These are phyloP conservation scores for Sinodicranocentrus sp. DNA, from an alignment of 2,888 invertebrate species.

Conservation along the genomic window DNA sequence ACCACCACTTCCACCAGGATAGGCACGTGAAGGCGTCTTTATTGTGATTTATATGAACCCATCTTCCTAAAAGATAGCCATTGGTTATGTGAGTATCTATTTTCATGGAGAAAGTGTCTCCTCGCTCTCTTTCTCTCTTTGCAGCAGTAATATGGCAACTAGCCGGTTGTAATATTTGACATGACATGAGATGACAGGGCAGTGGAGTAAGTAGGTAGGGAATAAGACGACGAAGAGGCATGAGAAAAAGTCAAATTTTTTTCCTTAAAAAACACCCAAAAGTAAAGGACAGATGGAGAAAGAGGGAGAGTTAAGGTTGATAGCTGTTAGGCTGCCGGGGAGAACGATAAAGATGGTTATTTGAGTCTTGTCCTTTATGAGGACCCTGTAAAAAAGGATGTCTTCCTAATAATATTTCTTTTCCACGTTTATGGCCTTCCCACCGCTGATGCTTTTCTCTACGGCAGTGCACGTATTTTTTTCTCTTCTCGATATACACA, in stretches of 20 bases:
- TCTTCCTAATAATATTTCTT: conserved; percentile 55
- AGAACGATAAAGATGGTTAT: conserved; percentile 58
- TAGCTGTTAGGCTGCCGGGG: conserved; percentile 45
- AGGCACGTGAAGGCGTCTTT: conserved; percentile 30
- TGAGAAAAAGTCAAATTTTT: conserved; percentile 26
- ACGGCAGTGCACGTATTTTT: neutral
- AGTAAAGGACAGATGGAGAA: conserved; percentile 55
- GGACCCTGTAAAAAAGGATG: conserved; percentile 44
- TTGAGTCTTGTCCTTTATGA: conserved; percentile 41
- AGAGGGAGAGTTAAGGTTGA: conserved; percentile 49
- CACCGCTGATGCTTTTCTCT: conserved; percentile 12
- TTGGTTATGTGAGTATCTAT: conserved; percentile 16
- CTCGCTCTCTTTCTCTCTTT: neutral
- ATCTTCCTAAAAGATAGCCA: neutral
- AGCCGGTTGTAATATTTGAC: conserved; percentile 53
- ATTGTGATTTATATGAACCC: conserved; percentile 32
- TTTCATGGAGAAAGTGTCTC: neutral
- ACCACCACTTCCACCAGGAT: neutral
- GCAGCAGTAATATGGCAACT: neutral
- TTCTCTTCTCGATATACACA: too few relatives aligned
- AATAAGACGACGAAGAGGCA: conserved; percentile 15
- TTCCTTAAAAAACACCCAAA: conserved; percentile 33
- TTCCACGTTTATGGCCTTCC: conserved; percentile 14
- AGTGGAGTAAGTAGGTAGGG: conserved; percentile 31
- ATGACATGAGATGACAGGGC: conserved; percentile 59